Evolutionary conservation across 1,140 invertebrate genomes (phyloP).

Genomic region (Bombus affinis): DNA sequence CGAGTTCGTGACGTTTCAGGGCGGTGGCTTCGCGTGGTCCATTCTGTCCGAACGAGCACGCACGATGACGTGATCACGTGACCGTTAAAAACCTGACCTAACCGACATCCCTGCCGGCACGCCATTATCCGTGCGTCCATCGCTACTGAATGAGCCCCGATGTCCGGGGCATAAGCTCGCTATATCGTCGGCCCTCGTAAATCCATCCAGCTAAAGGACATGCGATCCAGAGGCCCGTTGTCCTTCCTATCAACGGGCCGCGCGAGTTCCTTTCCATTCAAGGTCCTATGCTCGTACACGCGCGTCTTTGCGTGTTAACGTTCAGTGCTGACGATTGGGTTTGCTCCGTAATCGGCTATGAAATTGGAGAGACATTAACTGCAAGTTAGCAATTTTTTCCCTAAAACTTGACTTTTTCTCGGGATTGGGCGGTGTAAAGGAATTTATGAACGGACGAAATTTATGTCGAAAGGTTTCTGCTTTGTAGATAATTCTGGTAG

Average conservation of each 20-base stretch:
- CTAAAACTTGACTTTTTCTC: too few species aligned
- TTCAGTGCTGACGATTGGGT: neutral
- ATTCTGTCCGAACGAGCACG: conserved; percentile 70
- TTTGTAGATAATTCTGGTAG: too few species aligned
- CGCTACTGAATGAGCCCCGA: conserved; percentile 60
- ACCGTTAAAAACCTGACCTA: conserved; percentile 79
- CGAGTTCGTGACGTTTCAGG: conserved; percentile 59
- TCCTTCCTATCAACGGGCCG: conserved; percentile 51
- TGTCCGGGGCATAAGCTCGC: conserved; percentile 48
- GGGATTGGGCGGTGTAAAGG: too few species aligned
- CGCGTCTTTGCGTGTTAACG: conserved; percentile 30
- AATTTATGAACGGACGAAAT: too few species aligned
- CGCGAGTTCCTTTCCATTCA: conserved; percentile 48
- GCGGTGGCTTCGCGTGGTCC: conserved; percentile 73
- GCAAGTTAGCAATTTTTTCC: neutral
- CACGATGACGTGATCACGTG: conserved; percentile 78
- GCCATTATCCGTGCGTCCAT: conserved; percentile 66
- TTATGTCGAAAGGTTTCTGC: too few species aligned
- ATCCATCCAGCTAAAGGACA: conserved; percentile 61
- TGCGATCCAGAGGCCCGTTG: conserved; percentile 59
- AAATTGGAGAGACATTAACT: neutral
- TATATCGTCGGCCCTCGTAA: conserved; percentile 55
- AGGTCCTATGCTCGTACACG: conserved; percentile 39
- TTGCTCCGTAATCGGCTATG: neutral
- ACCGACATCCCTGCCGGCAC: conserved; percentile 65